Conservation (phyloP, 2,797 vertebrate genomes). For the Schizothorax lantsangensis region DNA sequence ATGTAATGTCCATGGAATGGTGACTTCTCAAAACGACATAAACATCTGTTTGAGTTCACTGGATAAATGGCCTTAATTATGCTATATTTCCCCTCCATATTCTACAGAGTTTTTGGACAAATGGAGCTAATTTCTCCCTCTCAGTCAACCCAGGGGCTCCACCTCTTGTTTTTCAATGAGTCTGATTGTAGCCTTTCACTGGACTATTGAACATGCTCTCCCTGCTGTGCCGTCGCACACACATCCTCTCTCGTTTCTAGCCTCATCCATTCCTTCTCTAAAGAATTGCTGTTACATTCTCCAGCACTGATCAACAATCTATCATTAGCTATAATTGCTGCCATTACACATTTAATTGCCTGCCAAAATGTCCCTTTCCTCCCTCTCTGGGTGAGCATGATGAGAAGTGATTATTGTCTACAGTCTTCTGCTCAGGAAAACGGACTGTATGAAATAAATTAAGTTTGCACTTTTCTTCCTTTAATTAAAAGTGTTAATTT, state of each 20-base stretch:
- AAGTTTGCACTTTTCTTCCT: background rate
- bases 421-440: slow-evolving; percentile 48
- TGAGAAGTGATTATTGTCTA: slow-evolving; percentile 68
- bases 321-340: slow-evolving; percentile 72
- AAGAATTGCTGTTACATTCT: slow-evolving; percentile 54
- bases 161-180: slow-evolving; percentile 27
- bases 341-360: slow-evolving; percentile 74
- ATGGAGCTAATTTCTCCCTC: slow-evolving; percentile 36
- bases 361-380: slow-evolving; percentile 70
- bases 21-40: background rate
- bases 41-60: slow-evolving; percentile 35
- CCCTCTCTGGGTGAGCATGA: slow-evolving; percentile 61
- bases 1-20: background rate
- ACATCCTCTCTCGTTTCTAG: slow-evolving; percentile 14
- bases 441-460: background rate
- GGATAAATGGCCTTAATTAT: slow-evolving; percentile 29
- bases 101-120: slow-evolving; percentile 30
- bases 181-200: slow-evolving; percentile 56
- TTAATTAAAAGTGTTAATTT: background rate
- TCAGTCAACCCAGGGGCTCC: slow-evolving; percentile 18
- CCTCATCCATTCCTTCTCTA: slow-evolving; percentile 10
- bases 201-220: slow-evolving; percentile 33
- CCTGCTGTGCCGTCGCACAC: slow-evolving; percentile 25
- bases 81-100: slow-evolving; percentile 2
- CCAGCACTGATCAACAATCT: slow-evolving; percentile 67